Evolutionary conservation across 2,797 vertebrate species (phyloP).

Genomic region (Chiroxiphia lanceolata): DNA sequence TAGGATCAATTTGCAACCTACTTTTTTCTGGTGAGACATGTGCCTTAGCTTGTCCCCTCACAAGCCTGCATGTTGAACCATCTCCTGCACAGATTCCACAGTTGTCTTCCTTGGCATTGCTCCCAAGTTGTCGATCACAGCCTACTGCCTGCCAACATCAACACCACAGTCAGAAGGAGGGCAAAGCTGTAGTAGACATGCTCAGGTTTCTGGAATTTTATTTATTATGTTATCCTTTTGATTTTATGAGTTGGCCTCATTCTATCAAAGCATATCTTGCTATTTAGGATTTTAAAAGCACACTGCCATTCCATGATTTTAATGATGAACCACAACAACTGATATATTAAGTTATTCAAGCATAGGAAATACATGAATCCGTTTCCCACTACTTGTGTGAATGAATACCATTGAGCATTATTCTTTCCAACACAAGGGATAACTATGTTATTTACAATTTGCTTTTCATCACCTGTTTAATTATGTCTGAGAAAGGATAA

Average conservation of each 20-base stretch:
- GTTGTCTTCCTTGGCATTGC: slow-evolving; percentile 88
- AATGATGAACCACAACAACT: not conserved
- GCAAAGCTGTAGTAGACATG: slow-evolving; percentile 59
- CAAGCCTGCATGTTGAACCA: slow-evolving; percentile 87
- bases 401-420: not conserved
- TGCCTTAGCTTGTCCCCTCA: slow-evolving; percentile 86
- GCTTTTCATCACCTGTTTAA: slow-evolving; percentile 44
- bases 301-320: slow-evolving; percentile 30
- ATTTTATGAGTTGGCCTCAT: slow-evolving; percentile 66
- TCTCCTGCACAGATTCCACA: slow-evolving; percentile 90
- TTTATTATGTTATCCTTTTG: slow-evolving; percentile 69
- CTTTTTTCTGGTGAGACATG: slow-evolving; percentile 87
- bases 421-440: not conserved
- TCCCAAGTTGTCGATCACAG: slow-evolving; percentile 90
- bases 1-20: slow-evolving; percentile 69
- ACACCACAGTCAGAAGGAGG: slow-evolving; percentile 70
- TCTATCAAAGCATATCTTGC: slow-evolving; percentile 64
- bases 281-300: slow-evolving; percentile 11
- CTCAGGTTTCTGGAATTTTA: slow-evolving; percentile 68
- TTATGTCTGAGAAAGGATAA: slow-evolving; percentile 19
- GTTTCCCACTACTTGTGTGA: not conserved
- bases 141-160: slow-evolving; percentile 87
- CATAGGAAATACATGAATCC: not conserved
- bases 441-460: slow-evolving; percentile 15
- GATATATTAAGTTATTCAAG: not conserved